Evolutionary conservation across 2,888 invertebrate genomes (phyloP).

Genomic region (Synergus japonicus): DNA sequence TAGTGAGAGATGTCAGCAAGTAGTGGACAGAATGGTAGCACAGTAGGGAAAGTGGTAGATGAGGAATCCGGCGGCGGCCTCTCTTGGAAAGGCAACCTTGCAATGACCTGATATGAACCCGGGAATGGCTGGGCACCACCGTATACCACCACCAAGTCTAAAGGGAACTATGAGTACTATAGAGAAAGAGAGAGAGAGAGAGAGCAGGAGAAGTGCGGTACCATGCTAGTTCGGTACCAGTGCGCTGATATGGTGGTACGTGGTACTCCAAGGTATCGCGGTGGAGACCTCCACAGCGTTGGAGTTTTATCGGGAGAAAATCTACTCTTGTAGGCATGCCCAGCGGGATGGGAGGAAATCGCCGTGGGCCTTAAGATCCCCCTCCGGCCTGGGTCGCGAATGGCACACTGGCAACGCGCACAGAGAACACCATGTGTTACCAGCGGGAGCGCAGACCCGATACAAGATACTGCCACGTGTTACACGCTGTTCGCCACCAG

Average conservation of each 20-base stretch:
- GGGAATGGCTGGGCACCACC: conserved; percentile 59
- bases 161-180: conserved; percentile 49
- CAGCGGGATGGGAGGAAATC: conserved; percentile 56
- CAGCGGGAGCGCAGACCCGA: conserved; percentile 73
- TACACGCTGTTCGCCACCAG: conserved; percentile 77
- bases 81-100: conserved; percentile 72
- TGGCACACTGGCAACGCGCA: conserved; percentile 56
- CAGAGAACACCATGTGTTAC: conserved; percentile 70
- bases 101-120: conserved; percentile 74
- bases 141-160: conserved; percentile 48
- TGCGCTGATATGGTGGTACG: conserved; percentile 1
- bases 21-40: not conserved
- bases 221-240: conserved; percentile 41
- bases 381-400: conserved; percentile 47
- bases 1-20: not conserved
- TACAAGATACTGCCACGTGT: conserved; percentile 77
- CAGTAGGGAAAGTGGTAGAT: not conserved
- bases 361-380: conserved; percentile 45
- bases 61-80: conserved; percentile 35
- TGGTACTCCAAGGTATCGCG: conserved; percentile 34
- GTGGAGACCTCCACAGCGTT: conserved; percentile 71
- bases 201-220: conserved; percentile 48
- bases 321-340: conserved; percentile 75
- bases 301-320: conserved; percentile 73
- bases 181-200: conserved; percentile 46